Conservation (phyloP, 2,113 vertebrate genomes). For the Suricata suricatta region DNA sequence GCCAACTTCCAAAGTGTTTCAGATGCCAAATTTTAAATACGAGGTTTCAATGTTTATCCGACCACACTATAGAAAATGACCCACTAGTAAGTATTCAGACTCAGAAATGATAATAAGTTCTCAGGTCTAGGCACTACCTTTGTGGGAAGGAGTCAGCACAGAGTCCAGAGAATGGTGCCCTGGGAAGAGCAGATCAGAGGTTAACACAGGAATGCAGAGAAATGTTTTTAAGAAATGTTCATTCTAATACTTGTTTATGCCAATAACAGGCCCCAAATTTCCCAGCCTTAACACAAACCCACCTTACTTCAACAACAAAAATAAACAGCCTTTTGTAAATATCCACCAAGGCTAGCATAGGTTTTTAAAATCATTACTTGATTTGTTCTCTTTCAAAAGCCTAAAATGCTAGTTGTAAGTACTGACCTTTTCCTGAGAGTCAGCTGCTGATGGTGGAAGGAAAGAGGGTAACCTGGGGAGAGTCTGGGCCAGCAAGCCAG, state of each 20-base stretch:
- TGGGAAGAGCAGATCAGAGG: neutral
- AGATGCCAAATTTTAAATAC: neutral
- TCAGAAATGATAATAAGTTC: neutral
- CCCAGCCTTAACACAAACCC: neutral
- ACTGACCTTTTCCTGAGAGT: neutral
- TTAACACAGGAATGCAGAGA: neutral
- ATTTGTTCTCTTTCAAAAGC: neutral
- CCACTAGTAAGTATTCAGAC: neutral
- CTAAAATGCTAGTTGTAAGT: neutral
- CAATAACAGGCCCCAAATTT: neutral
- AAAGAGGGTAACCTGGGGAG: neutral
- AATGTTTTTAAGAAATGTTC: neutral
- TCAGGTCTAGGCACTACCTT: neutral
- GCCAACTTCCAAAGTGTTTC: neutral
- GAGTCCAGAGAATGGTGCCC: neutral
- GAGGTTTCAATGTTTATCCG: neutral
- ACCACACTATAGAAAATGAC: neutral
- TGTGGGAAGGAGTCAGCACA: neutral
- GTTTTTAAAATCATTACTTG: neutral
- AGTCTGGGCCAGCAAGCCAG: neutral
- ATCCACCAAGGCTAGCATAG: neutral
- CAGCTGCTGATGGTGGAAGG: neutral
- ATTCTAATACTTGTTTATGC: neutral
- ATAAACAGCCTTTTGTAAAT: neutral
- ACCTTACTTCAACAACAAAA: neutral